Evolutionary conservation across 2,888 invertebrate species (phyloP), one percentile per base, ranked within the genome.

Genomic region (Stictocephala bisonia): DNA sequence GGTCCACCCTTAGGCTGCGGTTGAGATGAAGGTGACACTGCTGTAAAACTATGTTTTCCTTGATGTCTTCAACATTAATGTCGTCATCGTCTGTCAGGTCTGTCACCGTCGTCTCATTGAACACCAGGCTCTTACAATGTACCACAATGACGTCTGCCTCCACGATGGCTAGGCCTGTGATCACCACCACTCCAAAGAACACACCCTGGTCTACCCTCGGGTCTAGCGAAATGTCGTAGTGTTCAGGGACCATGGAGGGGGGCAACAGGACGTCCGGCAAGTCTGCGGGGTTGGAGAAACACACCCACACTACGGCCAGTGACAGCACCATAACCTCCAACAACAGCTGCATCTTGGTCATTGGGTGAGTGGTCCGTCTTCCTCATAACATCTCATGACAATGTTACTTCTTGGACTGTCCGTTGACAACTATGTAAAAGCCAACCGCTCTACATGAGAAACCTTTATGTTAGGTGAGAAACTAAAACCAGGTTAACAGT

Each of bases 171-270:
- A 64, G 20, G 13, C 64, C 64, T 15, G 44, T 64, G 64, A 64
- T 64, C 26, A 64, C 64, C 6, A 64, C 64, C 0, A 44, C 27
- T 1, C 64, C 64, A 20, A 26, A 44, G 64, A 64, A 64, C 44
- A 44, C 44, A 1, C 64, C 64, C 44, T 40, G 15, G 44, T 3
- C 2, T 6, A 44, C 2, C 9, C 40, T 22, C 1, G 64, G 64
- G 64, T 41, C 44, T 1, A 64, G 41, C 41, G 64, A 41, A 4
- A 64, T 18, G 15, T 64, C 64, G 64, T 64, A 64, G 27, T 22
- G 18, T 44, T 64, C 64, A 1, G 64, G 64, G 26, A 22, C 44
- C 26, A 64, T 15, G 15, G 64, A 64, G 13, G 41, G 64, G 6
- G 64, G 64, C n/a, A 64, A 27, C 3, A 64, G 27, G n/a, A 7